Base-by-base conservation (phyloP, 1,140 invertebrate genomes). In the Bathynomus jamesi region DNA sequence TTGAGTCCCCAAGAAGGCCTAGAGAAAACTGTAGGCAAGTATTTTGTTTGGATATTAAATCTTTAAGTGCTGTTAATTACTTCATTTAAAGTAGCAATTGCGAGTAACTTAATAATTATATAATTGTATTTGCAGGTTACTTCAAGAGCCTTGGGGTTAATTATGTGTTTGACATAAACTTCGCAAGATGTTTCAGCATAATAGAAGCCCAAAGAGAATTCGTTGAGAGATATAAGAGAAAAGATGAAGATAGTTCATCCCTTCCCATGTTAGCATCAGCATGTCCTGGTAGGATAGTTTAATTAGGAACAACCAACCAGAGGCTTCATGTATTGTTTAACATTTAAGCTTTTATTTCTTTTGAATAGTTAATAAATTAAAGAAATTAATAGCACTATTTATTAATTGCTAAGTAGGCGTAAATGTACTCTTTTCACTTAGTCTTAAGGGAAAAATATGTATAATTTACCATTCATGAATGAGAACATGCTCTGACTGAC, bases 231-330 rank as follows among this genome's bases (percentile, higher is more conserved):
- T 96, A 81, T 84, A 69, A 81, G 81, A 75, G 85, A 84, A 67
- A 61, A 25, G 81, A 83, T 29, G 77, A 66, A 4, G 77, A 81
- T 72, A 86, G 87, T 78, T 83, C 85, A 61, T 74, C 81, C 7
- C 78, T 95, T 61, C 94, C 94, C 28, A 93, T 98, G 90, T 82
- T 99, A 3, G 89, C 92, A 4, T 96, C 94, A 30, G 91, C 93
- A 46, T 86, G 85, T 80, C 85, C 85, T 76, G 85, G 85, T 83
- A 61, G 28, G 25, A 27, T 28, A 40, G 25, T 69, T 24, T 65
- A 62, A 11, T 62, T 67, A 21, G n/a, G n/a, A n/a, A n/a, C n/a
- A n/a, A n/a, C n/a, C n/a, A n/a, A n/a, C n/a, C n/a, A n/a, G n/a
- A n/a, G n/a, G n/a, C n/a, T n/a, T n/a, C n/a, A n/a, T n/a, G n/a